Conservation (phyloP, 2,888 invertebrate genomes). For the Lacanobia oleracea region DNA sequence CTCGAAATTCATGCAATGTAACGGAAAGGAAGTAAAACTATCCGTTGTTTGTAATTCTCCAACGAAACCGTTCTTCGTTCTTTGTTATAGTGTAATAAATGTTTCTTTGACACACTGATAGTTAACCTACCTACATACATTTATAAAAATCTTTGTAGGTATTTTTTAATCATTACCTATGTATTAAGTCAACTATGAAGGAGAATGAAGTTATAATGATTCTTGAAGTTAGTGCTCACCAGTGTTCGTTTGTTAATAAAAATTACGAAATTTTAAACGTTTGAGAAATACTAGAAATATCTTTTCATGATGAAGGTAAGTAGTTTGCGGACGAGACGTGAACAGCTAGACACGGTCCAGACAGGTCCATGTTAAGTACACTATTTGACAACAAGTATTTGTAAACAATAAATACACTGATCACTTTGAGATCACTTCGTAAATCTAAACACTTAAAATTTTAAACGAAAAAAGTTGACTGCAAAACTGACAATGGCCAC, state of each 20-base stretch:
- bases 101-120: conserved; percentile 5
- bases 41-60: background rate
- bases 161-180: conserved; percentile 1
- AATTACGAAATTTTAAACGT: background rate
- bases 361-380: conserved; percentile 83
- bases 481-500: conserved; percentile 85
- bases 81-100: conserved; percentile 5
- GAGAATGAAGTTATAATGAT: background rate
- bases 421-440: conserved; percentile 89
- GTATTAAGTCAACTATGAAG: conserved; percentile 29
- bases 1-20: conserved; percentile 14
- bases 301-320: conserved; percentile 24
- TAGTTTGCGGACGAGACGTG: conserved; percentile 44
- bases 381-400: conserved; percentile 83
- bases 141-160: conserved; percentile 5
- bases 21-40: background rate
- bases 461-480: conserved; percentile 81
- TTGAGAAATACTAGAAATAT: conserved; percentile 56
- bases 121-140: conserved; percentile 49
- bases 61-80: conserved; percentile 14
- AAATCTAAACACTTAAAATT: conserved; percentile 86
- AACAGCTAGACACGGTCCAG: conserved; percentile 21
- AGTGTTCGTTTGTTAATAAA: no score
- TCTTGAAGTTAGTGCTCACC: background rate
- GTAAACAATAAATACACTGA: conserved; percentile 89